Base-by-base conservation (phyloP, 64 coral and sea anemone genomes). In the Pachyseris speciosa region DNA sequence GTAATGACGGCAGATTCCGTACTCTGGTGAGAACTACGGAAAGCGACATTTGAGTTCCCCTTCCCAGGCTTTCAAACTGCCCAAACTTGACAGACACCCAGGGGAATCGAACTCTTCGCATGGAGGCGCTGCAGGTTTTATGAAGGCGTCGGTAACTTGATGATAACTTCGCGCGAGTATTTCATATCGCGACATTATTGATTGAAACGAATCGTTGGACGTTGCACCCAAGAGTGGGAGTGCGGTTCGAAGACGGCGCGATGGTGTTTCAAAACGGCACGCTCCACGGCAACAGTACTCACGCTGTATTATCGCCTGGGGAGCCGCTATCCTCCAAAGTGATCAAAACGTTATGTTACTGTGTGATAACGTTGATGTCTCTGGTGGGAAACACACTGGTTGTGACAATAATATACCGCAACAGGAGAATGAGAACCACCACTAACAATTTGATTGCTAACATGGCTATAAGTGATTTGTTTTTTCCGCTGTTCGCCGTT, bases 371-470 rank as follows among this genome's bases (percentile, higher is more conserved):
- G 84, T 68, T 93, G n/a, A 80, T 75, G 85, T 85, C 73, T 0
- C 42, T 93, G 72, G 57, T 87, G 0, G 91, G 91, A 3, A 93
- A 93, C 55, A 70, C 83, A 8, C 20, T 93, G 64, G 91, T 93
- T 2, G 44, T 93, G 16, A 55, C 74, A 29, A 88, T 93, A 26
- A 80, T 87, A 32, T 88, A 20, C 72, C 75, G 78, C 79, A 66
- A 93, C 64, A 87, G 43, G 63, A 67, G 34, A 60, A 87, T 93
- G 74, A 58, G 84, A 34, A 87, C 72, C 33, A 93, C 84, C 16
- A 93, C 91, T 1, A 93, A 93, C 64, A 87, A 71, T n/a, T 69
- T 93, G 28, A 93, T 93, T 24, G 85, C 84, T 19, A 93, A 93
- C 60, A 93, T 93, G 91, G 91, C 91, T 8, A 58, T 67, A 3